Evolutionary conservation across 2,113 vertebrate species (phyloP).

Genomic region (Dermatemys mawii): DNA sequence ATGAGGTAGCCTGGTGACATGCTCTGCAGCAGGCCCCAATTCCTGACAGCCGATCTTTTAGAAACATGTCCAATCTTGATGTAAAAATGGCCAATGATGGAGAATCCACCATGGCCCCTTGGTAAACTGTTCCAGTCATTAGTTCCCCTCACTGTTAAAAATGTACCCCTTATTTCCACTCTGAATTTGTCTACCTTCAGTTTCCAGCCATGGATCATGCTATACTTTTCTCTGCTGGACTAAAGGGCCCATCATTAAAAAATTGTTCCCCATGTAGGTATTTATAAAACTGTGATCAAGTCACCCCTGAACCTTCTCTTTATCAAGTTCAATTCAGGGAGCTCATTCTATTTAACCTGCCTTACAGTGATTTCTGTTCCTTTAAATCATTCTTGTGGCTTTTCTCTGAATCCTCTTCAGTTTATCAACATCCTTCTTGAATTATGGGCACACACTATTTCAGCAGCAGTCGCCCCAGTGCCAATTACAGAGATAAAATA

Average conservation of each 20-base stretch:
- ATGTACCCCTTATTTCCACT: not conserved
- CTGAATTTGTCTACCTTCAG: not conserved
- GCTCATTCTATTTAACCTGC: not conserved
- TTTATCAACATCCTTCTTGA: not conserved
- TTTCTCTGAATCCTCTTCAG: not conserved
- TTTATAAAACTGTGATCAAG: not conserved
- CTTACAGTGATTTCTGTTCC: not conserved
- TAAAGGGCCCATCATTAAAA: not conserved
- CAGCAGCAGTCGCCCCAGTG: not conserved
- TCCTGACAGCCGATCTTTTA: not conserved
- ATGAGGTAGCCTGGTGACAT: not conserved
- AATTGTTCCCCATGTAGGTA: not conserved
- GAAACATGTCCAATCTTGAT: not conserved
- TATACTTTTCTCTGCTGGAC: not conserved
- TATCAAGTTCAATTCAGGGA: not conserved
- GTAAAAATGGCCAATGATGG: not conserved
- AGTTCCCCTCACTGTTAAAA: not conserved
- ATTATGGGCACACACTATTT: not conserved
- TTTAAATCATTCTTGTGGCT: not conserved
- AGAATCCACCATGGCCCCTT: not conserved
- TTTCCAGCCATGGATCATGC: not conserved
- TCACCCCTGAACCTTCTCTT: not conserved
- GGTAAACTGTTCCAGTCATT: not conserved
- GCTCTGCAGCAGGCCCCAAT: not conserved
- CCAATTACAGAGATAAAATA: not conserved